Percentiles rank a stretch among this genome's conserved stretches.
phyloP scores from a whole-genome alignment of 2,888 invertebrate genomes.

The Quadroppia sp. region DNA sequence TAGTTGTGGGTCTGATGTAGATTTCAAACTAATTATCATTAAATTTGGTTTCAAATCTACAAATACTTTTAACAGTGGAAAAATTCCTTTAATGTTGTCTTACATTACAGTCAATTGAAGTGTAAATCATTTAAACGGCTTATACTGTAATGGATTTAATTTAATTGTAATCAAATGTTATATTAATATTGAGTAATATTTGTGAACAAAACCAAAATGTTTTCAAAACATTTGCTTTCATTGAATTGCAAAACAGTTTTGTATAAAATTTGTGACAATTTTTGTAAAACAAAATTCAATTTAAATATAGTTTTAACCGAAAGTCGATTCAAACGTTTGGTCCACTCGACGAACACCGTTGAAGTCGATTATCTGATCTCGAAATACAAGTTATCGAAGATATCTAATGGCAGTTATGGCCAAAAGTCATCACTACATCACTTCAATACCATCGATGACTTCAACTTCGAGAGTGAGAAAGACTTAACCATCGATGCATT shows the following conservation, averaged over 20 bases:
- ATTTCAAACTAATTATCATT: too few species aligned
- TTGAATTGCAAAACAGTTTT: background rate
- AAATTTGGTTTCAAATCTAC: too few species aligned
- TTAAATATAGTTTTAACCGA: background rate
- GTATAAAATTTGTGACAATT: background rate
- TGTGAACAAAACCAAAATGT: background rate
- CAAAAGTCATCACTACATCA: background rate
- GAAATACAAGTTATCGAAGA: conserved; percentile 13
- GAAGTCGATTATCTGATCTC: conserved; percentile 16
- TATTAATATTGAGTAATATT: too few species aligned
- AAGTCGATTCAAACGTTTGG: background rate
- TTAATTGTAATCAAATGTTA: too few species aligned
- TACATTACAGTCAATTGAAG: too few species aligned
- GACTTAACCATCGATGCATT: background rate
- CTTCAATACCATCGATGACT: conserved; percentile 23
- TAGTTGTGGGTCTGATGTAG: too few species aligned
- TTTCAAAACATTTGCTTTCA: background rate
- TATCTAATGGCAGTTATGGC: conserved; percentile 3
- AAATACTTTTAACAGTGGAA: too few species aligned
- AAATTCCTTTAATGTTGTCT: too few species aligned
- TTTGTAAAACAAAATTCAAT: background rate
- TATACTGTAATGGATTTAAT: too few species aligned
- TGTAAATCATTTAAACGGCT: too few species aligned
- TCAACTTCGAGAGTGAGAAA: conserved; percentile 9
- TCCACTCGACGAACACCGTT: conserved; percentile 4